Conservation (phyloP, 2,113 vertebrate genomes). For the Sinocyclocheilus maitianheensis region DNA sequence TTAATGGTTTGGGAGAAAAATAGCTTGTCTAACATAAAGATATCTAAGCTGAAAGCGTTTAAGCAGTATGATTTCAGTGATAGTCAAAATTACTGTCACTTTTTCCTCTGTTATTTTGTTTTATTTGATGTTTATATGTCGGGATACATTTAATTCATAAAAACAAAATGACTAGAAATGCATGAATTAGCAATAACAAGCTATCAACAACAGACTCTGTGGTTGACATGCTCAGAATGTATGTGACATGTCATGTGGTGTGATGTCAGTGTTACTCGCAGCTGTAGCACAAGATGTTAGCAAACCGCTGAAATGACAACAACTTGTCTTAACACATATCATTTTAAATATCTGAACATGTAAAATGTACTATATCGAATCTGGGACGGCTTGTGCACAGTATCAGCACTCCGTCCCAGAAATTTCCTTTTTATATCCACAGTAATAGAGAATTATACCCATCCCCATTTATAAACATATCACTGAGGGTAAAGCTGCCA, state of each 20-base stretch:
- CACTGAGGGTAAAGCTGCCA: constrained; percentile 20
- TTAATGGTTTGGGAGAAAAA: background rate
- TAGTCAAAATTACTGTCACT: background rate
- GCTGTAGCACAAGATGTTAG: constrained; percentile 34
- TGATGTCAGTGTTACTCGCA: constrained; percentile 37
- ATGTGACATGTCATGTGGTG: constrained; percentile 29
- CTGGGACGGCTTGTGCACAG: background rate
- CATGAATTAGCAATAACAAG: constrained; percentile 61
- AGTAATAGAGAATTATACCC: background rate
- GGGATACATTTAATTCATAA: constrained; percentile 52
- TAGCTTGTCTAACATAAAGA: background rate
- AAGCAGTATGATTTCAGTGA: background rate
- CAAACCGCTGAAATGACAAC: background rate
- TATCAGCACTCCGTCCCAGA: background rate
- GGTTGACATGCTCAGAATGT: constrained; percentile 50
- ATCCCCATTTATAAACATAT: constrained; percentile 37
- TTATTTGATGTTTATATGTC: background rate
- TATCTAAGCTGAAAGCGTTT: constrained; percentile 16
- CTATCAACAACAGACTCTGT: constrained; percentile 49
- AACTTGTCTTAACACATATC: constrained; percentile 34
- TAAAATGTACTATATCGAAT: background rate
- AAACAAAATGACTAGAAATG: constrained; percentile 54
- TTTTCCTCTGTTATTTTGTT: background rate
- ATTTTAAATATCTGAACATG: constrained; percentile 26
- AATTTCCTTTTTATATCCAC: constrained; percentile 20